Evolutionary conservation across 2,888 invertebrate species (phyloP).

Genomic region (Argyresthia albistria): DNA sequence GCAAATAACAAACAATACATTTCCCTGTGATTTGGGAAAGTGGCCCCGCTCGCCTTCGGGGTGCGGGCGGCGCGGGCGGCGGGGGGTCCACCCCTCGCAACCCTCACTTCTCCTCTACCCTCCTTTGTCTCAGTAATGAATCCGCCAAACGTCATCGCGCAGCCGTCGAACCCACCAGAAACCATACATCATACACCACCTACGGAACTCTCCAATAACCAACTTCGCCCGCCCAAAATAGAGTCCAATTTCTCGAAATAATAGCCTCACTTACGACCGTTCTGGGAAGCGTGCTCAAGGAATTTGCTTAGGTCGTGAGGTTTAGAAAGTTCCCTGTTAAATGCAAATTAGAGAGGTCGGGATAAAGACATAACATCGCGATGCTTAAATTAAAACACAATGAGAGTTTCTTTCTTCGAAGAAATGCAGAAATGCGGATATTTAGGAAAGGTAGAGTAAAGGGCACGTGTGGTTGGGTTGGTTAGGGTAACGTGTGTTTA

Average conservation of each 20-base stretch:
- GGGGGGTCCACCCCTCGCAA: conserved; percentile 16
- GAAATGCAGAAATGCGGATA: neutral
- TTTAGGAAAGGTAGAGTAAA: neutral
- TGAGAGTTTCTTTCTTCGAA: conserved; percentile 13
- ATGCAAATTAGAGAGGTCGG: conserved; percentile 52
- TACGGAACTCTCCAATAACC: conserved; percentile 33
- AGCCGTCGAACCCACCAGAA: conserved; percentile 38
- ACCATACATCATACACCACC: conserved; percentile 46
- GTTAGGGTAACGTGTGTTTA: conserved; percentile 7
- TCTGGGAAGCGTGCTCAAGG: conserved; percentile 8
- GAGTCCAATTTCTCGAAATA: conserved; percentile 11
- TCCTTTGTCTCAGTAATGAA: conserved; percentile 69
- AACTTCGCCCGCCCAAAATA: conserved; percentile 17
- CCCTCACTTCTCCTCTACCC: conserved; percentile 19
- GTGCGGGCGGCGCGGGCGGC: conserved; percentile 17
- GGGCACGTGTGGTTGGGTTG: neutral
- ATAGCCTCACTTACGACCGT: neutral
- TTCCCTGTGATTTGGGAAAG: conserved; percentile 65
- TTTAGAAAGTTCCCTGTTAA: conserved; percentile 51
- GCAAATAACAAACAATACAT: conserved; percentile 40
- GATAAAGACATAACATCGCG: conserved; percentile 36
- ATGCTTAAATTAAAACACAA: conserved; percentile 32
- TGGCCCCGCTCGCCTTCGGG: conserved; percentile 31
- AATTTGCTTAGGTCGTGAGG: conserved; percentile 52
- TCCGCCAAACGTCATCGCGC: conserved; percentile 65